These are phyloP conservation scores for Cheilosia impressa DNA, from an alignment of 2,888 invertebrate species.

Conservation along the genomic window DNA sequence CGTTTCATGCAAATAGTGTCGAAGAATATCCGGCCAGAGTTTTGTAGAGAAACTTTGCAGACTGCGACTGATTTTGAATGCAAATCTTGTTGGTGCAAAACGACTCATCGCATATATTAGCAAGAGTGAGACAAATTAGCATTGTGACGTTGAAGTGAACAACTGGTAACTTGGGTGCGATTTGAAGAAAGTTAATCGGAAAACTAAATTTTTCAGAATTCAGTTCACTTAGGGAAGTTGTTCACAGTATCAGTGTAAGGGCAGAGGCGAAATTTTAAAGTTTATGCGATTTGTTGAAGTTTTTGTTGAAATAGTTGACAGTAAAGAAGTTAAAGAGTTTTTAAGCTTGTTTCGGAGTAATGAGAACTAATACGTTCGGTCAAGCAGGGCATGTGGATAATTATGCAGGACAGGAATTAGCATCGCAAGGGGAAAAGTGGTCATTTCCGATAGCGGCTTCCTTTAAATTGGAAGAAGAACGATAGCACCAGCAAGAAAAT, in stretches of 20 bases:
- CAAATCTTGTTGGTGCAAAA: slow-evolving; percentile 53
- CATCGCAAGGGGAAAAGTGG: no score
- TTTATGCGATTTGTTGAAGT: neutral
- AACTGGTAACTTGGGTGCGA: slow-evolving; percentile 14
- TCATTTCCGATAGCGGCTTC: no score
- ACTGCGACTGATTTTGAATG: slow-evolving; percentile 68
- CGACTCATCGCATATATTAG: slow-evolving; percentile 72
- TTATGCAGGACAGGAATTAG: no score
- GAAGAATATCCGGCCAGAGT: slow-evolving; percentile 19
- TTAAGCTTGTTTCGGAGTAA: no score
- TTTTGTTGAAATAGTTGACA: no score
- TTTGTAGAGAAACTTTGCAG: slow-evolving; percentile 55
- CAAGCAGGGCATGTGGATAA: no score
- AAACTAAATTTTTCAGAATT: slow-evolving; percentile 62
- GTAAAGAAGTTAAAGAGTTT: no score
- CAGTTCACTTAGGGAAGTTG: neutral
- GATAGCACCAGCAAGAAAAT: no score
- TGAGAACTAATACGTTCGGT: no score
- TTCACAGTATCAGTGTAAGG: neutral
- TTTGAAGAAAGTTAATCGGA: slow-evolving; percentile 68
- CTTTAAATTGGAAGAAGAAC: no score
- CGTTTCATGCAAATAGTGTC: slow-evolving; percentile 25
- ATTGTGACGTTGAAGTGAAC: slow-evolving; percentile 55
- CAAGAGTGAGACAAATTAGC: slow-evolving; percentile 72
- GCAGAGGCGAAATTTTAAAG: neutral